Percentiles rank a stretch among this genome's conserved stretches.
These are phyloP conservation scores for Acanthaster planci DNA, from an alignment of 35 echinoderm and acorn worm genomes.

Conservation along the genomic window DNA sequence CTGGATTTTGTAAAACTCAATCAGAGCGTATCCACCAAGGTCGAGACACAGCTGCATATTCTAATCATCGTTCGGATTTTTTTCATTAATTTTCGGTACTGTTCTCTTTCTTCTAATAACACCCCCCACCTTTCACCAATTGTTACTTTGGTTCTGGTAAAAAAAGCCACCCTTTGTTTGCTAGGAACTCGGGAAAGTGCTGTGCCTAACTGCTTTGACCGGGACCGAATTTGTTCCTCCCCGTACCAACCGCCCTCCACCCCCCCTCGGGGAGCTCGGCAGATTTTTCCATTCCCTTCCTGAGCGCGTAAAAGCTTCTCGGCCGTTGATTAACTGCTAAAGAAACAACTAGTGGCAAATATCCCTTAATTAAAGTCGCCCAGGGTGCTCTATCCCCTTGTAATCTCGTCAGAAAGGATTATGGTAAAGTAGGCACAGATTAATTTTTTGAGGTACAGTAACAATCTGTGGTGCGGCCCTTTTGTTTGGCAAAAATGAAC, in stretches of 20 bases:
- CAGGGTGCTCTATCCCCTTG: constrained; percentile 6
- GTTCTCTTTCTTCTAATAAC: no score
- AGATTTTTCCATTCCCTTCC: not conserved
- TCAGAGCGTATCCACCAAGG: no score
- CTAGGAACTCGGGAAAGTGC: not conserved
- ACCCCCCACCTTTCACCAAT: not conserved
- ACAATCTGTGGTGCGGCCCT: not conserved
- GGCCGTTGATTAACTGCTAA: constrained; percentile 18
- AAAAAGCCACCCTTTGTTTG: constrained; percentile 8
- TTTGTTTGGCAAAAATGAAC: not conserved
- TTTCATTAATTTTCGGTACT: no score
- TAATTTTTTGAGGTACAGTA: not conserved
- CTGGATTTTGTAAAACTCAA: no score
- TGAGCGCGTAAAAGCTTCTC: constrained; percentile 1
- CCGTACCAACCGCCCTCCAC: not conserved
- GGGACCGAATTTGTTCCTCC: not conserved
- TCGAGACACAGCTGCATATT: no score
- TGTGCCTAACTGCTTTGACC: no score
- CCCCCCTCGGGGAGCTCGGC: not conserved
- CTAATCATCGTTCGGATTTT: no score
- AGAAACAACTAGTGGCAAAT: constrained; percentile 29
- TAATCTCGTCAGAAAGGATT: constrained; percentile 26
- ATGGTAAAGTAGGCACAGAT: not conserved
- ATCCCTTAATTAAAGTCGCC: constrained; percentile 30
- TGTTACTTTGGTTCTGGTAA: not conserved